These are phyloP conservation scores for Scolopax rusticola DNA, from an alignment of 2,797 vertebrate species.

Conservation along the genomic window DNA sequence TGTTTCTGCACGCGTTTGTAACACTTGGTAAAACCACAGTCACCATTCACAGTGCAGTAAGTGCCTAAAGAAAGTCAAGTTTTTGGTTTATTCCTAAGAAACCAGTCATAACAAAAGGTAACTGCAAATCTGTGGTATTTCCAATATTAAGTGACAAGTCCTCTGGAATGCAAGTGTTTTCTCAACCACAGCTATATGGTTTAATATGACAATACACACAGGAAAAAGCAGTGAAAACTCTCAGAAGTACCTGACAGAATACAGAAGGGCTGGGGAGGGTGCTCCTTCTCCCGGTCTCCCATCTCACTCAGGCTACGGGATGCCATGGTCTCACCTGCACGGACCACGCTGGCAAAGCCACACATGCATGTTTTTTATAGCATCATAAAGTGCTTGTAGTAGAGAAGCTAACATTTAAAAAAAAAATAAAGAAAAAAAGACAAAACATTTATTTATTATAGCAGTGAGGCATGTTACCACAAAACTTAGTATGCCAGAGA, in stretches of 20 bases:
- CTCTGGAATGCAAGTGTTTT: neutral
- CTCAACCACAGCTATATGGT: neutral
- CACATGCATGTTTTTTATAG: neutral
- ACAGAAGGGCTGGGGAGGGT: neutral
- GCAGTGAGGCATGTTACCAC: no score
- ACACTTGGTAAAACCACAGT: neutral
- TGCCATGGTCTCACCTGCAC: accelerated
- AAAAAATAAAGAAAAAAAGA: neutral
- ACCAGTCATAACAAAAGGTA: accelerated
- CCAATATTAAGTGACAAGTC: neutral
- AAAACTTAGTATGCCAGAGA: neutral
- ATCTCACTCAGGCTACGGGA: neutral
- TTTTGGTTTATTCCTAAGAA: neutral
- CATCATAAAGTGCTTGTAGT: neutral
- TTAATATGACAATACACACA: neutral
- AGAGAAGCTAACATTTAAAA: neutral
- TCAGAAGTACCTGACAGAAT: neutral
- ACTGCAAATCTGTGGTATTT: neutral
- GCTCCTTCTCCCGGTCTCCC: neutral
- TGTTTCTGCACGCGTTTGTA: neutral
- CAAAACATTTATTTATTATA: neutral
- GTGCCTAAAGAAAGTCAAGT: neutral
- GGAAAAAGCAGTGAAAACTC: neutral
- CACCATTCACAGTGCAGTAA: neutral
- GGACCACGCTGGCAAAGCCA: neutral